Conservation (phyloP, 2,113 vertebrate genomes). For the Zonotrichia leucophrys region DNA sequence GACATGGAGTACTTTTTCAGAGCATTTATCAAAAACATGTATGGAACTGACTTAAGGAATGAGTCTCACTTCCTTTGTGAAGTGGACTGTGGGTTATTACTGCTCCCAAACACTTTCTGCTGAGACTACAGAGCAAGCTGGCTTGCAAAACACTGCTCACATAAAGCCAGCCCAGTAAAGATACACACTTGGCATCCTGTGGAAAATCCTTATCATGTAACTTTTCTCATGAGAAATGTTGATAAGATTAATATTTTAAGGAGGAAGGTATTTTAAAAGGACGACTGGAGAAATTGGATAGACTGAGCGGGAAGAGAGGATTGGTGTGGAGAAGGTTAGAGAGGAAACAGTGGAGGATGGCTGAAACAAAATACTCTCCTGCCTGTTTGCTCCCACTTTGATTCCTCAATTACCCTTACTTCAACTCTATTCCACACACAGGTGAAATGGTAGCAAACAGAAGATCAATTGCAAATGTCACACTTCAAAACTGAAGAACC, state of each 20-base stretch:
- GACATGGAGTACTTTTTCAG: neutral
- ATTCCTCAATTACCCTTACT: neutral
- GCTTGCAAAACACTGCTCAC: neutral
- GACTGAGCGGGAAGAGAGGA: neutral
- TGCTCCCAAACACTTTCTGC: neutral
- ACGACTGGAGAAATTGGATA: neutral
- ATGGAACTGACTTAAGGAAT: neutral
- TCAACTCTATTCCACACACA: neutral
- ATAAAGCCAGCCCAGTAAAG: neutral
- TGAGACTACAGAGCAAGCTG: neutral
- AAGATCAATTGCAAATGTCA: neutral
- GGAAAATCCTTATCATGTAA: neutral
- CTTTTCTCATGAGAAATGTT: neutral
- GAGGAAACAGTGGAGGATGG: neutral
- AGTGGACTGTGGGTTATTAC: neutral
- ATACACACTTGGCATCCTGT: neutral
- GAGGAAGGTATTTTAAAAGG: neutral
- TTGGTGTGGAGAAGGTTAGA: neutral
- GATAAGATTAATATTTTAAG: neutral
- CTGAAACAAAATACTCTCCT: neutral
- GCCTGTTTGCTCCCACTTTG: neutral
- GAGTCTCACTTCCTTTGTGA: neutral
- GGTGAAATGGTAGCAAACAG: neutral
- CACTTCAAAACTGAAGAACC: constrained; percentile 9
- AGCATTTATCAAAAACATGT: neutral